Percentiles rank a stretch among this genome's conserved stretches.
These are phyloP conservation scores for Hylomyscus alleni DNA, from an alignment of 2,797 vertebrate species.

Conservation along the genomic window DNA sequence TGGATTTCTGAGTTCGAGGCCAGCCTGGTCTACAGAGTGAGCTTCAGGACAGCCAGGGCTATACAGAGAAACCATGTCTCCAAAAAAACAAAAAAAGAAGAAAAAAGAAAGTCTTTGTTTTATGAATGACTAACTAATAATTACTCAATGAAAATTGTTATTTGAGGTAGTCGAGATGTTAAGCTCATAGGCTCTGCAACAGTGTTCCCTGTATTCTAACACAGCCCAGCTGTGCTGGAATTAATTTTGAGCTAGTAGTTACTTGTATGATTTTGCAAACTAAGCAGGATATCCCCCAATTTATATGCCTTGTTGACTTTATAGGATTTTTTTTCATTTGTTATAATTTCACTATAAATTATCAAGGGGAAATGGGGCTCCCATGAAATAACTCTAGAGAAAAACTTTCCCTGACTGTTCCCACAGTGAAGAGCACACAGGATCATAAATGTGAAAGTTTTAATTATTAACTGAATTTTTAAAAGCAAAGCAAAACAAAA, in stretches of 20 bases:
- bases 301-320: neutral
- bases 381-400: neutral
- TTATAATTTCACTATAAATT: neutral
- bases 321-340: neutral
- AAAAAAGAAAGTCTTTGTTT: neutral
- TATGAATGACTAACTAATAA: neutral
- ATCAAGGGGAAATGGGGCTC: neutral
- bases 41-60: no score
- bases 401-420: neutral
- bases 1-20: no score
- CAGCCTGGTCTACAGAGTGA: no score
- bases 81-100: no score
- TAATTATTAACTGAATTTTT: neutral
- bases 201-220: neutral
- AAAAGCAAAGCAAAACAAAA: conserved; percentile 27
- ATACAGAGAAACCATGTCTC: no score
- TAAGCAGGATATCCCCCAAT: neutral
- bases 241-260: neutral
- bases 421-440: neutral
- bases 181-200: neutral
- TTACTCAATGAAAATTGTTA: neutral
- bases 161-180: neutral
- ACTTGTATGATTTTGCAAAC: neutral
- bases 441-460: neutral
- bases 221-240: neutral